Conservation (phyloP, 1,140 invertebrate species). For the Drosophila elegans region DNA sequence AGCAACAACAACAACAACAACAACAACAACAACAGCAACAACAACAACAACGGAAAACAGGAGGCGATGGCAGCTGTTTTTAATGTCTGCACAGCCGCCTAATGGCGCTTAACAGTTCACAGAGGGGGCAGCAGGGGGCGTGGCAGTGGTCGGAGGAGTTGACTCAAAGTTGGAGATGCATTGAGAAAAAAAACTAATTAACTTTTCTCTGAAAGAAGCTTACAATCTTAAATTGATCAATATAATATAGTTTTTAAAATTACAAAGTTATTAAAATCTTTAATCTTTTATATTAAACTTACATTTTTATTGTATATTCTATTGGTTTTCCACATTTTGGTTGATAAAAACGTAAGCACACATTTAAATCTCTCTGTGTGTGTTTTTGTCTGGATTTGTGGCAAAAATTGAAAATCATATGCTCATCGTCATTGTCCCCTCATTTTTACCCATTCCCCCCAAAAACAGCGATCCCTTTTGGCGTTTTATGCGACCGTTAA, state of each 20-base stretch:
- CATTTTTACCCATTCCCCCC: constrained; percentile 6
- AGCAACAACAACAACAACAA: constrained; percentile 58
- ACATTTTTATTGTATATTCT: constrained; percentile 19
- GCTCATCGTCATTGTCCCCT: constrained; percentile 43
- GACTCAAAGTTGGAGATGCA: constrained; percentile 29
- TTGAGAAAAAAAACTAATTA: neutral
- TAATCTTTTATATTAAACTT: neutral
- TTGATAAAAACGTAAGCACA: constrained; percentile 12
- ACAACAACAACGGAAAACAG: constrained; percentile 12
- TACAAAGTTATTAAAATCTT: too few species aligned
- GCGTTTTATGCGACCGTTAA: constrained; percentile 44
- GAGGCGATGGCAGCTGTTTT: constrained; percentile 71
- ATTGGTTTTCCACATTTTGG: constrained; percentile 53
- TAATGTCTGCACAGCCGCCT: constrained; percentile 77
- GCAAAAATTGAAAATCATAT: constrained; percentile 80
- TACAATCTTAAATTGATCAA: too few species aligned
- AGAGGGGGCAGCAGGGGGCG: constrained; percentile 29
- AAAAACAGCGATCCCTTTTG: constrained; percentile 25
- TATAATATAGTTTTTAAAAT: too few species aligned
- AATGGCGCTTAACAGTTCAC: constrained; percentile 75
- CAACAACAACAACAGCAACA: constrained; percentile 23
- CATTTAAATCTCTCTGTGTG: constrained; percentile 27
- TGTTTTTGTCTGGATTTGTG: constrained; percentile 60
- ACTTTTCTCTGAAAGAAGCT: too few species aligned
- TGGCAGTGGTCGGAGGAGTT: constrained; percentile 6